These are phyloP conservation scores for Edolisoma coerulescens DNA, from an alignment of 2,113 vertebrate genomes.

Conservation along the genomic window DNA sequence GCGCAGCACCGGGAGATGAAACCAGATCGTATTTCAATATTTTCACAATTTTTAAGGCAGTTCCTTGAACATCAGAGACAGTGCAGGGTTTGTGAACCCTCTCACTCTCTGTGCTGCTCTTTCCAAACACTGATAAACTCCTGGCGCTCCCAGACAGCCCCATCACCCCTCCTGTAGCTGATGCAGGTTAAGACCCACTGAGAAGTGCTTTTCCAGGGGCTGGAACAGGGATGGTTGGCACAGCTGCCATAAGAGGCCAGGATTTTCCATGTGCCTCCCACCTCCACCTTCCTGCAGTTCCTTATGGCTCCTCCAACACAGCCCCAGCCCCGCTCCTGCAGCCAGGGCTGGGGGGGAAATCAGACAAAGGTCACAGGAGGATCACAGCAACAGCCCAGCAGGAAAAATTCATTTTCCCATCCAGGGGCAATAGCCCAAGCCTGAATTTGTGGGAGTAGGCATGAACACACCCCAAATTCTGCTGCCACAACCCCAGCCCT, in stretches of 20 bases:
- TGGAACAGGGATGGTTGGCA: neutral
- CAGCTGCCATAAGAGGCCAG: neutral
- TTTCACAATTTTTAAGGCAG: neutral
- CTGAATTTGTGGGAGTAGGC: neutral
- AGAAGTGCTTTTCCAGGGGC: neutral
- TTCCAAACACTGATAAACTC: neutral
- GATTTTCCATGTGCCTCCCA: neutral
- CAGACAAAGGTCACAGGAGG: neutral
- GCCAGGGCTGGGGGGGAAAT: neutral
- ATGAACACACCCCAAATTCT: rapidly evolving
- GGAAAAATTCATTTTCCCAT: neutral
- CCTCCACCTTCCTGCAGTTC: neutral
- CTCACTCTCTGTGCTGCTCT: neutral
- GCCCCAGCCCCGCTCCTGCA: neutral
- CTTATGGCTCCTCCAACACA: rapidly evolving
- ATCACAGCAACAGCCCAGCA: neutral
- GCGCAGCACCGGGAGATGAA: neutral
- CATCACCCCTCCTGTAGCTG: neutral
- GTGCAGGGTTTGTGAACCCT: neutral
- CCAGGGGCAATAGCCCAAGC: neutral
- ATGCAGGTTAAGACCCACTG: neutral
- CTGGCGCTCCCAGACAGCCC: rapidly evolving
- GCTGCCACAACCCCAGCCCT: neutral
- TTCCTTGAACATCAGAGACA: rapidly evolving
- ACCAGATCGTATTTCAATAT: neutral